Evolutionary conservation across 2,888 invertebrate species (phyloP), one percentile per base, ranked within the genome.

Genomic region (Habrosyne pyritoides): DNA sequence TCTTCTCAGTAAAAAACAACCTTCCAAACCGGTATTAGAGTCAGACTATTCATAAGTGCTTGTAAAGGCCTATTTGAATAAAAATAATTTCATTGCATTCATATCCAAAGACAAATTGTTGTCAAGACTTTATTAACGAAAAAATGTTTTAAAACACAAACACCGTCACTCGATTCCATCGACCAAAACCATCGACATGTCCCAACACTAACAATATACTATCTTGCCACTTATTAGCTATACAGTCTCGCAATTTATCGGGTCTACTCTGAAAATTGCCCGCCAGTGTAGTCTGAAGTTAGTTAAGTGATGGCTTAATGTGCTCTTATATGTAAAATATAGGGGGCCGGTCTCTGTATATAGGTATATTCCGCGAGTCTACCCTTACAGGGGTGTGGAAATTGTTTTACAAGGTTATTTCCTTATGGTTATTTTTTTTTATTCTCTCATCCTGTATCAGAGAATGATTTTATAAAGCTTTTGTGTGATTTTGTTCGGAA

Each of bases 151-250:
- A n/a, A n/a, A n/a, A n/a, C n/a, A n/a, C 51, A 47, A 18, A 53
- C 6, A 36, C 30, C 42, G 0, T 10, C 33, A 24, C 24, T 24
- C 42, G 42, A 33, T 52, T n/a, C 0, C 8, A 42, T 33, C 21
- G 33, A 12, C 36, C 18, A 2, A 22, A 22, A 10, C 10, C 18
- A 30, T 21, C 22, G 36, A n/a, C 8, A 14, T 3, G 21, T 18
- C 62, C 60, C 81, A 67, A 58, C 84, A 53, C 81, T 78, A 75
- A 14, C 51, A 54, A 51, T 63, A 71, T 75, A 81, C 84, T 84
- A 84, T 87, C 86, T 84, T 73, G 76, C 83, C 84, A 83, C 86
- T 89, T 89, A 89, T 89, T 89, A 89, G 87, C 84, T 81, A 78
- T 83, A 82, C 77, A 77, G 77, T 73, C 78, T 79, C 69, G 77